Evolutionary conservation across 2,113 vertebrate species (phyloP).

Genomic region (Paradisaea rubra): DNA sequence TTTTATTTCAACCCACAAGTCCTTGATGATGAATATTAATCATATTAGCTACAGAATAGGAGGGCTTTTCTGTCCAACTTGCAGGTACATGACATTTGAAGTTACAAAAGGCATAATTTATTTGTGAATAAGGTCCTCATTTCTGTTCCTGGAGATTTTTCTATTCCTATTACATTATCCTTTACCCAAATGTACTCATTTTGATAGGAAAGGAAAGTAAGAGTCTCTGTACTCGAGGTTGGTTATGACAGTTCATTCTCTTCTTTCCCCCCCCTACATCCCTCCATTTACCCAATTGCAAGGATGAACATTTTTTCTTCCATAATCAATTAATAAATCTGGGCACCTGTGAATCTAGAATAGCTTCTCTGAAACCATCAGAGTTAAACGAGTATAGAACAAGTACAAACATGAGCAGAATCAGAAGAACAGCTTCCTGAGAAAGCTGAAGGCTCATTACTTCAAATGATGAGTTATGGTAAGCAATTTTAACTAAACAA

Average conservation of each 20-base stretch:
- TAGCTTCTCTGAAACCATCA: neutral
- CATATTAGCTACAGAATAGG: neutral
- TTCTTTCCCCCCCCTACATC: neutral
- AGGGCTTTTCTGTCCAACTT: neutral
- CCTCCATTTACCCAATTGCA: neutral
- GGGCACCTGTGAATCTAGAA: neutral
- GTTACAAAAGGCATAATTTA: constrained; percentile 30
- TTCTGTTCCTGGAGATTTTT: neutral
- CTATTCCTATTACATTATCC: neutral
- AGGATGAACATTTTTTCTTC: neutral
- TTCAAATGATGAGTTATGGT: neutral
- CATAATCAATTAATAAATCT: neutral
- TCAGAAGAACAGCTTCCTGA: neutral
- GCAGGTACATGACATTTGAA: neutral
- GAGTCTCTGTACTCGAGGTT: neutral
- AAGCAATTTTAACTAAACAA: neutral
- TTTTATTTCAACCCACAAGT: neutral
- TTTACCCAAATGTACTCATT: neutral
- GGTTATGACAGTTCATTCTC: neutral
- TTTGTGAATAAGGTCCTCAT: constrained; percentile 30
- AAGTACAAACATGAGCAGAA: neutral
- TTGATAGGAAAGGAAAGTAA: neutral
- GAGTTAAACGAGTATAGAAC: neutral
- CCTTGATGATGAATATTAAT: neutral
- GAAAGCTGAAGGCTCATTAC: neutral